Conservation (phyloP, 2,797 vertebrate species). For the Neopelma chrysocephalum region DNA sequence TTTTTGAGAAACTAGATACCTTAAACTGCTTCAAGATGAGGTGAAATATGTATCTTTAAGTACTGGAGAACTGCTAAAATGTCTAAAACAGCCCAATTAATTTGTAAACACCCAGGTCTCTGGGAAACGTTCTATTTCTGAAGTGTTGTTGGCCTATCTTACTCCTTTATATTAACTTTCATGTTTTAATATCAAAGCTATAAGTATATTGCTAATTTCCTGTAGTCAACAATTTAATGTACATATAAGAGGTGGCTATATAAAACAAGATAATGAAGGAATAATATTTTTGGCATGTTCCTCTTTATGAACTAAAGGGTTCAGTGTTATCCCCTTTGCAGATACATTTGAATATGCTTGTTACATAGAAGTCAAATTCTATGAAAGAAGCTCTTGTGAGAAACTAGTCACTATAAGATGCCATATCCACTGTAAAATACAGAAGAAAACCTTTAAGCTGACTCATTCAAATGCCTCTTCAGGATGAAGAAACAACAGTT, state of each 20-base stretch:
- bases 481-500: background rate
- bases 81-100: background rate
- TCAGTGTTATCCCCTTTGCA: background rate
- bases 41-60: background rate
- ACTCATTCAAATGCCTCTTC: background rate
- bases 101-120: background rate
- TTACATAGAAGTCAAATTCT: background rate
- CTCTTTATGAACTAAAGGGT: background rate
- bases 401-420: background rate
- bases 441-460: background rate
- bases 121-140: background rate
- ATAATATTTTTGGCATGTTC: background rate
- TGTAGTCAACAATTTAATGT: background rate
- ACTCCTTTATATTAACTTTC: background rate
- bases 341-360: background rate
- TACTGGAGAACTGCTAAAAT: background rate
- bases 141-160: background rate
- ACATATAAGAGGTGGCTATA: background rate
- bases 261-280: background rate
- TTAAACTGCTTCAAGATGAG: background rate
- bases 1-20: background rate
- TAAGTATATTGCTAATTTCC: background rate
- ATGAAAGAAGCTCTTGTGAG: constrained; percentile 13
- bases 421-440: background rate
- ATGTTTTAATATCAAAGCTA: background rate